These are phyloP conservation scores for Plebejus argus DNA, from an alignment of 2,888 invertebrate species.

Conservation along the genomic window DNA sequence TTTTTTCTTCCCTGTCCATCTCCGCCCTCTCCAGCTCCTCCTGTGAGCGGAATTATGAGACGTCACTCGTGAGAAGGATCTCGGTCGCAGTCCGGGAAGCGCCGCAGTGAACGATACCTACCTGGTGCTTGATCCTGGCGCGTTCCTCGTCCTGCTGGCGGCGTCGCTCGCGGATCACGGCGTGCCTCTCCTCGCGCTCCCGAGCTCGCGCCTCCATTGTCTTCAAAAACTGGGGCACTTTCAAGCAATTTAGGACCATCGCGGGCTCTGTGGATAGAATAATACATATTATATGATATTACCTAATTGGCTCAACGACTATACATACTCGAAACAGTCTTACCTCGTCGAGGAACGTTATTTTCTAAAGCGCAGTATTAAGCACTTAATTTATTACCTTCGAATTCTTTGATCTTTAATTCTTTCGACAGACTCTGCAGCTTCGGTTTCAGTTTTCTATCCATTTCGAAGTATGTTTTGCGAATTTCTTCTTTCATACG, in stretches of 20 bases:
- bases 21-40: conserved; percentile 73
- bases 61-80: neutral
- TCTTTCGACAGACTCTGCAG: conserved; percentile 77
- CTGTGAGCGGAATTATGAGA: conserved; percentile 49
- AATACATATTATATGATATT: no score
- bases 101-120: conserved; percentile 38
- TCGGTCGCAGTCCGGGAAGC: neutral
- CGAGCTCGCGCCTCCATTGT: conserved; percentile 87
- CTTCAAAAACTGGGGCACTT: conserved; percentile 85
- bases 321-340: no score
- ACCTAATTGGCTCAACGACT: no score
- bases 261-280: conserved; percentile 56
- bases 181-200: conserved; percentile 81
- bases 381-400: conserved; percentile 53
- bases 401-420: conserved; percentile 66
- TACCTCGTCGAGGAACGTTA: no score
- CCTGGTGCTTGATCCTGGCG: conserved; percentile 71
- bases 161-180: conserved; percentile 71
- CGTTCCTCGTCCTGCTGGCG: conserved; percentile 75
- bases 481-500: conserved; percentile 81
- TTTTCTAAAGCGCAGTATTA: neutral
- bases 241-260: conserved; percentile 71
- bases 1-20: conserved; percentile 83
- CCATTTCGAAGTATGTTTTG: conserved; percentile 78
- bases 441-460: conserved; percentile 79